Evolutionary conservation across 2,888 invertebrate genomes (phyloP), one percentile per base, ranked within the genome.

Genomic region (Drosophila bunnanda): DNA sequence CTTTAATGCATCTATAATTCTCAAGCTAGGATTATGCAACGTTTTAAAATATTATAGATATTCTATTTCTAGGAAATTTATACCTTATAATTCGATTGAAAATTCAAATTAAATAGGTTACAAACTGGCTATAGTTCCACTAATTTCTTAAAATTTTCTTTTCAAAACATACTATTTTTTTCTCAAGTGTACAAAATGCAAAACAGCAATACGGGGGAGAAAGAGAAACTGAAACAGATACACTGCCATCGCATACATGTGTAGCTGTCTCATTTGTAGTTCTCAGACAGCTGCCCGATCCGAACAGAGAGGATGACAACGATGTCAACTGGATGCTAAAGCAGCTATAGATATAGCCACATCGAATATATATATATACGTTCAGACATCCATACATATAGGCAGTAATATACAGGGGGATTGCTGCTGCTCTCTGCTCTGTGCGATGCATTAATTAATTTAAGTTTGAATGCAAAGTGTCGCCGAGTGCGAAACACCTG

Each of bases 401-500:
- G 22, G 10, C 10, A 10, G 20, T 20, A 28, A 61, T 20, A 43
- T 25, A 58, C 41, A 8, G 13, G 20, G 44, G 20, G 41, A 39
- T 66, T 52, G 44, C 46, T 28, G 48, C 20, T 44, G 58, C 68
- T 64, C 68, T 64, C 53, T 38, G 50, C 50, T 46, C 46, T 46
- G 80, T 83, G 65, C 79, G 76, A 76, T 84, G 85, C 88, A 85
- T 85, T 89, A 85, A 85, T 89, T 85, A 85, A 89, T 85, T 87
- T 84, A 77, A 87, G 79, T 83, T 83, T 86, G 69, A 86, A 83
- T 76, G 76, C 76, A 77, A 83, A 89, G 88, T 79, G 89, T 89
- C 82, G 82, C 88, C 85, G 85, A 87, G 85, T 88, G 88, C 88
- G 80, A 85, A 85, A 85, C 85, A 85, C 89, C 85, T 85, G 85